Percentiles rank a stretch among this genome's conserved stretches.
phyloP scores from a whole-genome alignment of 1,140 invertebrate species.

The Harlomillsia oculata region DNA sequence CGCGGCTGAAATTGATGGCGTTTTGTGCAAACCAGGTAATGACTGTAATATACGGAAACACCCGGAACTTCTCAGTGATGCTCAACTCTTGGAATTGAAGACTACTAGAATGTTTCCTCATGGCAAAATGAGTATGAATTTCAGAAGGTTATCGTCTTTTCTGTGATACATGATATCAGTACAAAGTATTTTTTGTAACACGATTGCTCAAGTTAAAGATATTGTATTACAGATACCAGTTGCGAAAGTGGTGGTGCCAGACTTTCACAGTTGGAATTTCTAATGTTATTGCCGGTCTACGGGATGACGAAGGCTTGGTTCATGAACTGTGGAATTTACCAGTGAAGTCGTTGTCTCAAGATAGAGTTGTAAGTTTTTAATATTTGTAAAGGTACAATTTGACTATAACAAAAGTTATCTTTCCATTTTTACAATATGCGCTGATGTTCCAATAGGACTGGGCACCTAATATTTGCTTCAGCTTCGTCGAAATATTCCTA shows the following conservation, averaged over 20 bases:
- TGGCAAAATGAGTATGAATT: slow-evolving; percentile 22
- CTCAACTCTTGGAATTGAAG: slow-evolving; percentile 29
- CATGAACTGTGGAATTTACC: slow-evolving; percentile 18
- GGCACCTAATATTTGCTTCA: slow-evolving; percentile 31
- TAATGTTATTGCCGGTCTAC: slow-evolving; percentile 22
- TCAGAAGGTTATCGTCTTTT: slow-evolving; percentile 22
- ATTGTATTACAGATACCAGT: slow-evolving; percentile 15
- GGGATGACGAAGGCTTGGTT: slow-evolving; percentile 33
- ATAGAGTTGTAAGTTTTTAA: slow-evolving; percentile 21
- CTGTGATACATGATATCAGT: not conserved
- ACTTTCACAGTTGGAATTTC: slow-evolving; percentile 25
- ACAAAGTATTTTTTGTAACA: not conserved
- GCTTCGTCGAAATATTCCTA: slow-evolving; percentile 28
- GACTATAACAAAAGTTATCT: not conserved
- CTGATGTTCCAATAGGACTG: slow-evolving; percentile 25
- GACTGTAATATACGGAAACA: slow-evolving; percentile 26
- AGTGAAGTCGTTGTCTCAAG: slow-evolving; percentile 19
- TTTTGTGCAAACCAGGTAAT: slow-evolving; percentile 13
- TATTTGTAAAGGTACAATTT: not conserved
- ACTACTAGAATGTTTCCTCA: slow-evolving; percentile 26
- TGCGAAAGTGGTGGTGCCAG: slow-evolving; percentile 34
- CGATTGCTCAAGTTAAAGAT: not conserved
- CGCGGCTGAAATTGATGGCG: slow-evolving; percentile 33
- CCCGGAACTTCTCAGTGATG: slow-evolving; percentile 12
- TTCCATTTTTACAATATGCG: not conserved